These are phyloP conservation scores for Pachydiplax longipennis DNA, from an alignment of 2,888 invertebrate genomes.

Conservation along the genomic window DNA sequence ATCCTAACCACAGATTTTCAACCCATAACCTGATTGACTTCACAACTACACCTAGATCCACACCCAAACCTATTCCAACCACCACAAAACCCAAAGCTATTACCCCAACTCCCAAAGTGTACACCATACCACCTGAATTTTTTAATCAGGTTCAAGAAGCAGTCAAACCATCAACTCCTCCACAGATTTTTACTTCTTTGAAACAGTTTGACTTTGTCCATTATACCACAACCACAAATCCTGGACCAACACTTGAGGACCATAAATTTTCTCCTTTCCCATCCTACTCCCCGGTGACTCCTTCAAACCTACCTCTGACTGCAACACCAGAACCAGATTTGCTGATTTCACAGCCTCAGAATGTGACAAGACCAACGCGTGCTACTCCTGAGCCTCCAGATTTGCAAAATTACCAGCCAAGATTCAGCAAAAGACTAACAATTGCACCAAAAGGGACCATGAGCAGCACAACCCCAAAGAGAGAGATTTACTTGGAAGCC, in stretches of 20 bases:
- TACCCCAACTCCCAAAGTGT: background rate
- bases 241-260: background rate
- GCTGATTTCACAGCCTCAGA: background rate
- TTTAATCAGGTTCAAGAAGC: background rate
- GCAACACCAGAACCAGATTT: background rate
- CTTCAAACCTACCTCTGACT: background rate
- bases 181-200: background rate
- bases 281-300: background rate
- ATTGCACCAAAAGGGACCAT: slow-evolving; percentile 32
- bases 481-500: background rate
- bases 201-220: slow-evolving; percentile 7
- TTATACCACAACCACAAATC: background rate
- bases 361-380: background rate
- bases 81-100: background rate
- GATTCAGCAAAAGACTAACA: slow-evolving; percentile 38
- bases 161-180: background rate
- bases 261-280: background rate
- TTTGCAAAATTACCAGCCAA: background rate
- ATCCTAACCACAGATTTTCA: background rate
- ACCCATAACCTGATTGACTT: slow-evolving; percentile 7
- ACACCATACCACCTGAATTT: background rate
- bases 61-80: background rate
- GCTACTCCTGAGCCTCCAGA: background rate
- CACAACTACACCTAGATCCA: background rate
- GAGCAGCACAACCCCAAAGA: slow-evolving; percentile 18